Base-by-base conservation (phyloP, 2,797 vertebrate species). In the Amphiprion clarkii region DNA sequence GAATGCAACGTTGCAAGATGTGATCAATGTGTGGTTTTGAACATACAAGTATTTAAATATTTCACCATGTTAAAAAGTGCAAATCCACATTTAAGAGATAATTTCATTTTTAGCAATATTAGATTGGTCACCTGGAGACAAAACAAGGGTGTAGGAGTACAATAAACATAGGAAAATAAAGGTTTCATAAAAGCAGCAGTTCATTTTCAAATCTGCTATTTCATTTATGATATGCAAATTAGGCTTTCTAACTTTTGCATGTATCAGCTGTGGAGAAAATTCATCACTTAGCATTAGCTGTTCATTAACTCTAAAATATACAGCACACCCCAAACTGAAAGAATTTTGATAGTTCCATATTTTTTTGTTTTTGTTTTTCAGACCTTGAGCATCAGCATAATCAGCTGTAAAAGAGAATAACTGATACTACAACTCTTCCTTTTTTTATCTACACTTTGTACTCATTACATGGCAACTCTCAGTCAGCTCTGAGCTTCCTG, bases 241-340 rank as follows among this genome's bases (percentile, higher is more conserved):
- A 19, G 53, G 9, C 23, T 36, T 60, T 27, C 5, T 14, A 25
- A 46, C 11, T 8, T 13, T 61, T 44, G 25, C 8, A 31, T 16
- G 8, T 42, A 27, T 52, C 25, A 33, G 3, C 21, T 40, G 23
- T 55, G 27, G 16, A 59, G 42, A 17, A 55, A 10, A 58, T 36
- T 27, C 11, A 31, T 49, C 46, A 36, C 21, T 36, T 25, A 4
- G 6, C 21, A 3, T 42, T 36, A 36, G n/a, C 6, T 2, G 14
- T 36, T 66, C 9, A 63, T 19, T 14, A 12, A 13, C 16, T 71
- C 11, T 48, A 54, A 48, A 55, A 59, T 64, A 33, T n/a, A 66
- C 23, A 54, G 31, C 25, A 36, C 8, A 36, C 9, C 16, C 23
- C 17, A 48, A 1, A 48, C 16, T 3, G n/a, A 6, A 51, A 11